These are phyloP conservation scores for Gobio occitaniae DNA, from an alignment of 2,797 vertebrate genomes.

Conservation along the genomic window DNA sequence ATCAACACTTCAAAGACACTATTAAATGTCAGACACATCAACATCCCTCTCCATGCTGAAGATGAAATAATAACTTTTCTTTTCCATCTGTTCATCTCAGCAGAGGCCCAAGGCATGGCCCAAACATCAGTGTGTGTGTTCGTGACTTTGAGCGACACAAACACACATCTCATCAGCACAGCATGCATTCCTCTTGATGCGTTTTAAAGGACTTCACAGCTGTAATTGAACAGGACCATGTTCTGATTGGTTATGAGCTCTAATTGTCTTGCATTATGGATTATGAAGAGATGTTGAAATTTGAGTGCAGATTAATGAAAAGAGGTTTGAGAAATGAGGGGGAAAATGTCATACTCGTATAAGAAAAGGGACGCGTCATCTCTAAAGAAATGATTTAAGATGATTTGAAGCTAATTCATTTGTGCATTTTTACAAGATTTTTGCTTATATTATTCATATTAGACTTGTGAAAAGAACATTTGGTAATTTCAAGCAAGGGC, in stretches of 20 bases:
- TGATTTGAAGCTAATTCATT: constrained; percentile 32
- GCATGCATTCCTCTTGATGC: constrained; percentile 48
- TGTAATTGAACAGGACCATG: constrained; percentile 54
- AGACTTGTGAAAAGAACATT: constrained; percentile 7
- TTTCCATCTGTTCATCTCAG: constrained; percentile 50
- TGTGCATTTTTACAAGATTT: not conserved
- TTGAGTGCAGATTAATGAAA: constrained; percentile 44
- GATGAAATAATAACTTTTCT: constrained; percentile 51
- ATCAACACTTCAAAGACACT: constrained; percentile 44
- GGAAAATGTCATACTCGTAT: not conserved
- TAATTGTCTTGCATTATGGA: constrained; percentile 55
- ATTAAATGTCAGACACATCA: constrained; percentile 50
- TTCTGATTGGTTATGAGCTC: constrained; percentile 58
- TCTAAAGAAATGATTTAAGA: not conserved
- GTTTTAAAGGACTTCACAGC: constrained; percentile 57
- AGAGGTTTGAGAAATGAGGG: constrained; percentile 40
- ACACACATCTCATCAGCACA: constrained; percentile 50
- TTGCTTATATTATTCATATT: not conserved
- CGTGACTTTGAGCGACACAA: constrained; percentile 26
- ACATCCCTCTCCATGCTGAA: constrained; percentile 40
- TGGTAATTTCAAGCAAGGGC: constrained; percentile 17
- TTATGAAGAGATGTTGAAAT: constrained; percentile 39
- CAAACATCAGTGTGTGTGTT: constrained; percentile 25
- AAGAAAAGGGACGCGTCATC: not conserved
- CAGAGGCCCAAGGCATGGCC: constrained; percentile 47